Evolutionary conservation across 2,888 invertebrate genomes (phyloP), one percentile per base, ranked within the genome.

Genomic region (Peribatodes rhomboidaria): DNA sequence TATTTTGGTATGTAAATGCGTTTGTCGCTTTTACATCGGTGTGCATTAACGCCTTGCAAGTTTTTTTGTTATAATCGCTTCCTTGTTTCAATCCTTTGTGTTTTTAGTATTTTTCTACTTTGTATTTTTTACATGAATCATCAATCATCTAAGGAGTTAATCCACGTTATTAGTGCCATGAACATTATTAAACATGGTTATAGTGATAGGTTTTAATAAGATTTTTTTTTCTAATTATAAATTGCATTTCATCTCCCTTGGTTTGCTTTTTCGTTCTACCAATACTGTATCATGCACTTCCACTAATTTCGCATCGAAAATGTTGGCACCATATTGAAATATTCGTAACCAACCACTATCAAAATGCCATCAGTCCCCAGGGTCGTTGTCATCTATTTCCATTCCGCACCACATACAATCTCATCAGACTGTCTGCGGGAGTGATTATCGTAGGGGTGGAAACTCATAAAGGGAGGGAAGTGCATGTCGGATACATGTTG

Each of bases 391-490:
- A 65, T 33, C 31, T 27, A 54, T 60, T 56, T 52, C 18, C 35
- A 46, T 42, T 39, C 31, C 69, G 58, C 63, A 65, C 66, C 69
- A 65, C 65, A 70, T 65, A 69, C 75, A 74, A 75, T 79, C 76
- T 75, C 81, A 73, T 82, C 78, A 78, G 76, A 65, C 76, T 64
- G 75, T 72, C 76, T 70, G 74, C 67, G 68, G 68, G 79, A 78
- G 78, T 76, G 70, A 72, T 70, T 73, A 70, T 74, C 73, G 75
- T 72, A 53, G 60, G 68, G 68, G 68, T 61, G 68, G 56, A 47
- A n/a, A 63, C 53, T 65, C 65, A 49, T 67, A 65, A 59, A 47
- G 66, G 59, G 60, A 56, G 49, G 59, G 39, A 56, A 44, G 46
- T 63, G 61, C 60, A 56, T 66, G 57, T 54, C 39, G 52, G 53